phyloP scores from a whole-genome alignment of 2,113 vertebrate species.

The Antechinus flavipes region DNA sequence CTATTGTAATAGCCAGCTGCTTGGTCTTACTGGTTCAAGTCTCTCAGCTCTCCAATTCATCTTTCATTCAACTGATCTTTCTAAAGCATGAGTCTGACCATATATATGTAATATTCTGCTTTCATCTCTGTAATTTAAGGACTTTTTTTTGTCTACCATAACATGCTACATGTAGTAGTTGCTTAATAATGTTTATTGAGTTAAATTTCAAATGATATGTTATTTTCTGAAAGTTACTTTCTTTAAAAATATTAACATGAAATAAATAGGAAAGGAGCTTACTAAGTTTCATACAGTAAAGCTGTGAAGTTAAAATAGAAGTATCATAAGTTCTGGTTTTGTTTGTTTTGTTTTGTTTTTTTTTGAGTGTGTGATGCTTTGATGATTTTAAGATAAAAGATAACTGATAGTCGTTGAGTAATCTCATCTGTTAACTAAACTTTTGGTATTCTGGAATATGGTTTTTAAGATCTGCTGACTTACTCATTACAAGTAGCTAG shows the following conservation, averaged over 20 bases:
- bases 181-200: too few relatives aligned
- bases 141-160: background rate
- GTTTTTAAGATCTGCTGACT: background rate
- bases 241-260: background rate
- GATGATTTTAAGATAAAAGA: background rate
- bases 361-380: background rate
- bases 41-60: too few relatives aligned
- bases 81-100: too few relatives aligned
- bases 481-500: background rate
- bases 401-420: background rate
- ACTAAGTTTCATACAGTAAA: background rate
- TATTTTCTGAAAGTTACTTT: background rate
- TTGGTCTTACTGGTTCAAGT: too few relatives aligned
- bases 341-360: background rate
- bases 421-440: background rate
- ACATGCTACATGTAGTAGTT: background rate
- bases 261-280: background rate
- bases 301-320: background rate
- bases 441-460: background rate
- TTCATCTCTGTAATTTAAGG: background rate
- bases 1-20: too few relatives aligned
- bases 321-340: background rate
- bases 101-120: background rate
- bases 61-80: too few relatives aligned
- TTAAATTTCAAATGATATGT: background rate